Percentiles rank a stretch among this genome's conserved stretches.
Conservation (phyloP, 23 tunicate species). For the Trididemnum clinides region DNA sequence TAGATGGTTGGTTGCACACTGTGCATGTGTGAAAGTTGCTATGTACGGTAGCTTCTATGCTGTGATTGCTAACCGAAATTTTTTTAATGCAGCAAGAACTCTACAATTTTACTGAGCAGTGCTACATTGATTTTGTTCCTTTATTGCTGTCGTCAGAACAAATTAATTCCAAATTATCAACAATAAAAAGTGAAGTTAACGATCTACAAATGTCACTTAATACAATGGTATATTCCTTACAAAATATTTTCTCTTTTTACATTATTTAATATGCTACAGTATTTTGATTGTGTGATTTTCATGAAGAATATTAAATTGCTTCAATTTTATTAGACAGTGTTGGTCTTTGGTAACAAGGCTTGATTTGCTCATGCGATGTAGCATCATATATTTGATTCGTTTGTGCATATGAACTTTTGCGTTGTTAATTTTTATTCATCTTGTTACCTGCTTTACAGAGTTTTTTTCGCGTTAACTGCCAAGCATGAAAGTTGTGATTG, state of each 20-base stretch:
- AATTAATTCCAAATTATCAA: conserved; percentile 2
- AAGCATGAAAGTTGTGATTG: no score
- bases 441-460: no score
- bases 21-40: no score
- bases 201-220: conserved; percentile 31
- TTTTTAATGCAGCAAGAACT: conserved; percentile 34
- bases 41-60: no score
- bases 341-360: background rate
- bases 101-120: conserved; percentile 29
- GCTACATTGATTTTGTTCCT: conserved; percentile 19
- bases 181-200: conserved; percentile 4
- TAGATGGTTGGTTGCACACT: no score
- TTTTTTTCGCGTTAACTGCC: no score
- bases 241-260: background rate
- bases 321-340: background rate
- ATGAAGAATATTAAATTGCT: background rate
- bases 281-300: no score
- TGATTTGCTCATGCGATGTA: background rate
- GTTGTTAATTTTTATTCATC: no score
- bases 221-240: conserved; percentile 18
- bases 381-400: no score
- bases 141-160: conserved; percentile 5
- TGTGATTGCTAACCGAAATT: no score
- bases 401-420: no score
- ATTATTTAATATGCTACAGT: no score